Percentiles rank a stretch among this genome's conserved stretches.
Conservation (phyloP, 2,888 invertebrate species). For the Hypolimnas misippus region DNA sequence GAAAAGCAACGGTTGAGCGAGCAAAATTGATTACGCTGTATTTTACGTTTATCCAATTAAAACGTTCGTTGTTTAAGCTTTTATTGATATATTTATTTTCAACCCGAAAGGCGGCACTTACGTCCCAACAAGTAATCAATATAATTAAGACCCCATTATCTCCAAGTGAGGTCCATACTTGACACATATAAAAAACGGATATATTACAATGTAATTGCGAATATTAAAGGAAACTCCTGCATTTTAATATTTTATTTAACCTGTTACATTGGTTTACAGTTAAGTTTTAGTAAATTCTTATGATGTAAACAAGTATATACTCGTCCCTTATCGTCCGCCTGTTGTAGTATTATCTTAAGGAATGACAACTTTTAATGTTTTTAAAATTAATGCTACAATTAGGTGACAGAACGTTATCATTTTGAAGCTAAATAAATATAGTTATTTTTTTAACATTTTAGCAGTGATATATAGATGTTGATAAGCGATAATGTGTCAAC, state of each 20-base stretch:
- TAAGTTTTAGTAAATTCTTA: too few relatives aligned
- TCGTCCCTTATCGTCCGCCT: too few relatives aligned
- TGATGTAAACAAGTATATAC: too few relatives aligned
- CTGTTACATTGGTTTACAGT: too few relatives aligned
- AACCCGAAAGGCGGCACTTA: neutral
- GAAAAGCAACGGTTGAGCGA: neutral
- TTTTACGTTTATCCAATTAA: slow-evolving; percentile 2
- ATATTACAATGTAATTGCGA: neutral
- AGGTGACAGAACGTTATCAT: too few relatives aligned
- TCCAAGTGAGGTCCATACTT: neutral
- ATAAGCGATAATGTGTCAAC: too few relatives aligned
- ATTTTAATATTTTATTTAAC: neutral
- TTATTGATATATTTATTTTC: neutral
- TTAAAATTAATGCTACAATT: too few relatives aligned
- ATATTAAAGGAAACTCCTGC: neutral
- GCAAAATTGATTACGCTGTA: neutral
- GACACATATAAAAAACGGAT: neutral
- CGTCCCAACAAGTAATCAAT: neutral
- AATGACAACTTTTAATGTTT: too few relatives aligned
- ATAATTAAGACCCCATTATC: neutral
- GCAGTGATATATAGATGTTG: too few relatives aligned
- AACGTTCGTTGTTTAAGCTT: neutral
- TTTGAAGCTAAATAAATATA: too few relatives aligned
- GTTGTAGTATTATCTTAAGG: too few relatives aligned
- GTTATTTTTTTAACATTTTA: too few relatives aligned